phyloP scores from a whole-genome alignment of 2,113 vertebrate genomes.

The Campylomormyrus tamandua region DNA sequence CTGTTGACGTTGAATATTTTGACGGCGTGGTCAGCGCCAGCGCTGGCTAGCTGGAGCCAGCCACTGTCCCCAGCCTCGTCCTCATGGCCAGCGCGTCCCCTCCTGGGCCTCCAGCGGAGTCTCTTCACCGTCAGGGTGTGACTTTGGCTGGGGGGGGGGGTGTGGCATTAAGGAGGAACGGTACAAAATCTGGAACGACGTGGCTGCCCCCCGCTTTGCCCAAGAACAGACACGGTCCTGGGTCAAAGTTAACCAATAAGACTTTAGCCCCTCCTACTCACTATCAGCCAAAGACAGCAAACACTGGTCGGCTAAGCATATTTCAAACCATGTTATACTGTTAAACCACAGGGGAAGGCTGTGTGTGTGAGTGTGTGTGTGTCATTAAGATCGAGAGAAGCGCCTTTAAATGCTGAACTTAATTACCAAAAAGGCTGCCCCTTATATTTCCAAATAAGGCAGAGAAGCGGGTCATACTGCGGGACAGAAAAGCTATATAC shows the following conservation, averaged over 20 bases:
- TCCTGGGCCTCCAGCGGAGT: slow-evolving; percentile 75
- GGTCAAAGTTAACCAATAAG: not conserved
- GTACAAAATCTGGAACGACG: not conserved
- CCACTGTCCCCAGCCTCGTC: slow-evolving; percentile 50
- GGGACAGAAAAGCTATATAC: not conserved
- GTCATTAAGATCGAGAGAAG: not conserved
- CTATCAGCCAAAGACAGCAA: not conserved
- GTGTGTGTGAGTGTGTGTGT: not conserved
- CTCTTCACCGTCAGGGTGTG: slow-evolving; percentile 82
- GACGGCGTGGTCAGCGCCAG: slow-evolving; percentile 79
- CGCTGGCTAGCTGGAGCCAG: slow-evolving; percentile 85
- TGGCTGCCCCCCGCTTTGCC: not conserved
- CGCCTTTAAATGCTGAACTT: not conserved
- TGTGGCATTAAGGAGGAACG: not conserved
- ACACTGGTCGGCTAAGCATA: too few species aligned
- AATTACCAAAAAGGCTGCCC: not conserved
- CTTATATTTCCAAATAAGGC: not conserved
- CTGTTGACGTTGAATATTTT: slow-evolving; percentile 83
- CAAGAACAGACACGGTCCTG: not conserved
- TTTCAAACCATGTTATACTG: not conserved
- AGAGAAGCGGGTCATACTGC: not conserved
- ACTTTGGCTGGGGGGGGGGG: slow-evolving; percentile 70
- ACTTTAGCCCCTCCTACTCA: not conserved
- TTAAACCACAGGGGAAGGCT: not conserved
- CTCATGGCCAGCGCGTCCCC: slow-evolving; percentile 57